Evolutionary conservation across 1,140 invertebrate genomes (phyloP), one percentile per base, ranked within the genome.

Genomic region (Procambarus clarkii): DNA sequence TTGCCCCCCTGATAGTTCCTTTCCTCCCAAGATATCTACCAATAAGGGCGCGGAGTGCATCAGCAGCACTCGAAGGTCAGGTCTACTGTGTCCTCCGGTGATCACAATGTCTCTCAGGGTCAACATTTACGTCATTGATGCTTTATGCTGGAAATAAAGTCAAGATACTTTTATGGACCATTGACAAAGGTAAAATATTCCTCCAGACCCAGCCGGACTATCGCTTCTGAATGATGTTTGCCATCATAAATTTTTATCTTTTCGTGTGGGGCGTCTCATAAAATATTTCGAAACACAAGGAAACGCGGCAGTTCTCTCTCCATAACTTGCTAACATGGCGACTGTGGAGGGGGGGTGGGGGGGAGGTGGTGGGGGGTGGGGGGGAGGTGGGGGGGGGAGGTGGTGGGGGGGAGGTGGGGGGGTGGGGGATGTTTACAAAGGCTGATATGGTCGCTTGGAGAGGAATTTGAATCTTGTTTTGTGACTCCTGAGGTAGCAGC

Each of bases 181-280:
- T 8, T 74, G 69, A 74, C 69, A 24, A 74, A 74, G 21, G 69
- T 74, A 34, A 74, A 74, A 74, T 74, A 74, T 34, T 74, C 69
- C n/a, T 9, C 60, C 8, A 7, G 60, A 64, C 60, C 60, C 60
- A 18, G 11, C 69, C 69, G 11, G n/a, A 74, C 69, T 24, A 34
- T 11, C 69, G 69, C 24, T 0, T 7, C 5, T 24, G 69, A 74
- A 0, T 74, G 69, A 74, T 7, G 8, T 74, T 34, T 74, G n/a
- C 5, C n/a, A 21, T 74, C 69, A n/a, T 74, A 74, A 74, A 74
- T 74, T 74, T 74, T 74, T 74, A 34, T 24, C 21, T 74, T 24
- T 74, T 24, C 69, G 24, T 74, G 24, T 34, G 69, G n/a, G n/a
- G 4, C 69, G 21, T 74, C 69, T 74, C 24, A 11, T 74, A 34